Conservation (phyloP, 2,888 invertebrate species). For the Epiblema foenella region DNA sequence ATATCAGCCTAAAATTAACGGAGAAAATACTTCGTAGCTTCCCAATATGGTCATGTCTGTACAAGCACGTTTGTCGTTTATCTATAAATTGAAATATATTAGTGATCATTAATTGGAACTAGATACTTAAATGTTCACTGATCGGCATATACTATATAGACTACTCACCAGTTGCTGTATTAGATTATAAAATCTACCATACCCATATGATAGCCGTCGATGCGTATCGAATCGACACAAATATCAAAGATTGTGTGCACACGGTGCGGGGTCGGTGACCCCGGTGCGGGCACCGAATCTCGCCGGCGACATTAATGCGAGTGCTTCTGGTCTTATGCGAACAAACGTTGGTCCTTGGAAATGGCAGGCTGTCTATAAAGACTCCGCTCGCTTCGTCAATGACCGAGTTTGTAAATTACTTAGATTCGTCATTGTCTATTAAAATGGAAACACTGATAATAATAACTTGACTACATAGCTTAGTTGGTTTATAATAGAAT, state of each 20-base stretch:
- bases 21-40: background rate
- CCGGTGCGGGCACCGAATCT: conserved; percentile 76
- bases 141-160: background rate
- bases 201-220: conserved; percentile 42
- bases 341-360: conserved; percentile 38
- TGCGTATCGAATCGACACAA: conserved; percentile 63
- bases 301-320: conserved; percentile 76
- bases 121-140: background rate
- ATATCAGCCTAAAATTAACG: background rate
- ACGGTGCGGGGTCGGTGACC: conserved; percentile 68
- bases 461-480: background rate
- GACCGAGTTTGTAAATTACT: conserved; percentile 37
- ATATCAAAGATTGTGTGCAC: conserved; percentile 53
- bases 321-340: conserved; percentile 57
- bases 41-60: background rate
- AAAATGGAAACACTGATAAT: background rate
- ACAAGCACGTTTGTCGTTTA: background rate
- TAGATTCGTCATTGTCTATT: conserved; percentile 25
- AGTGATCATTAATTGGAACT: background rate
- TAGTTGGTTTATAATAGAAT: background rate
- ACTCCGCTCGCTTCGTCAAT: conserved; percentile 19
- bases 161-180: background rate
- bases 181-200: background rate
- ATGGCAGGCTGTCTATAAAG: conserved; percentile 40
- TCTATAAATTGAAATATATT: background rate